Percentiles rank a stretch among this genome's conserved stretches.
phyloP scores from a whole-genome alignment of 2,113 vertebrate species.

The Alexandromys fortis region DNA sequence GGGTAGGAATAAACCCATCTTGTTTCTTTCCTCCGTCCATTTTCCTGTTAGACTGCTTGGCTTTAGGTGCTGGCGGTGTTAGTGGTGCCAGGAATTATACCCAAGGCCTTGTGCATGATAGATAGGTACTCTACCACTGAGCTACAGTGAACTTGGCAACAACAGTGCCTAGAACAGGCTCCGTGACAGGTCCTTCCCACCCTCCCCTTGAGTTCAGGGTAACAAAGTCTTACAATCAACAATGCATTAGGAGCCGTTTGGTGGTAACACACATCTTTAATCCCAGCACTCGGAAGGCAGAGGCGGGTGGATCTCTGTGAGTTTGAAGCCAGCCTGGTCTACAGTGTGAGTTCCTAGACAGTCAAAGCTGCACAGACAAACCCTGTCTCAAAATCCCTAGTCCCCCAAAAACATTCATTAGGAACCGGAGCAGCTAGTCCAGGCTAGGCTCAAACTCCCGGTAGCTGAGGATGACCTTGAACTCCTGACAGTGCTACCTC shows the following conservation, averaged over 20 bases:
- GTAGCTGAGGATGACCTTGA: not conserved
- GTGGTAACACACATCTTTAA: fast-evolving
- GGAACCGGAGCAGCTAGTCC: not conserved
- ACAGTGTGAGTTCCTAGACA: not conserved
- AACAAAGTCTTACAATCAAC: not conserved
- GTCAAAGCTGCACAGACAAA: not conserved
- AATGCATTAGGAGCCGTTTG: not conserved
- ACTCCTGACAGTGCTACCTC: not conserved
- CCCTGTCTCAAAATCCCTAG: not conserved
- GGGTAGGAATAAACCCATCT: not conserved
- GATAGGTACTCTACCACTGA: not conserved
- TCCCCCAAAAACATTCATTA: not conserved
- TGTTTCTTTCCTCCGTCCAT: not conserved
- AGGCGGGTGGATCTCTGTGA: not conserved
- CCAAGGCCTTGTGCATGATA: not conserved
- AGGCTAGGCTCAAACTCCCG: not conserved
- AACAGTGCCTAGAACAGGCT: not conserved
- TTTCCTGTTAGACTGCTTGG: not conserved
- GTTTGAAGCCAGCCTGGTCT: not conserved
- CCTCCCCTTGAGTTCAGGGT: not conserved
- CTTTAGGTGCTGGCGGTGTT: not conserved
- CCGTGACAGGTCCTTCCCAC: not conserved
- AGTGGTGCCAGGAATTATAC: not conserved
- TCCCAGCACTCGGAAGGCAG: not conserved
- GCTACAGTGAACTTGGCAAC: not conserved